phyloP scores from a whole-genome alignment of 1,140 invertebrate genomes.

The Meteorus sp. region DNA sequence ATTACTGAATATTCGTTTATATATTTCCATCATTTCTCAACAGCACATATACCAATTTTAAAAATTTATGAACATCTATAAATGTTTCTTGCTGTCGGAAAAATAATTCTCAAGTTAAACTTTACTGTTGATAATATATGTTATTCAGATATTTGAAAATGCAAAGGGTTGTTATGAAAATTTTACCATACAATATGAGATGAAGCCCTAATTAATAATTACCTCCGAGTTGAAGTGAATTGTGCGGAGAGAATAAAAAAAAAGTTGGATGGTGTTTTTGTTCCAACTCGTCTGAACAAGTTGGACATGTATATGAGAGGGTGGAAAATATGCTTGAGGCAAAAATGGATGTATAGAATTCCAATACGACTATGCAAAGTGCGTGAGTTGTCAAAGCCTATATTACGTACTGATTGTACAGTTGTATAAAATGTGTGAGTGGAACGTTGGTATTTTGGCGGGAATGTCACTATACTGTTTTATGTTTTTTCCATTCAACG shows the following conservation, averaged over 20 bases:
- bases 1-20: too few species aligned
- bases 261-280: background rate
- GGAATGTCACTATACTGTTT: too few species aligned
- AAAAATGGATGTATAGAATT: background rate
- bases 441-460: constrained; percentile 50
- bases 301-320: too few species aligned
- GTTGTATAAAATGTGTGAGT: constrained; percentile 42
- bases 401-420: background rate
- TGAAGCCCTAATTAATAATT: background rate
- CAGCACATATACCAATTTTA: too few species aligned
- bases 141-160: too few species aligned
- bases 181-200: too few species aligned
- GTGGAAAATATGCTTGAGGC: background rate
- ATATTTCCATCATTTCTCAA: too few species aligned
- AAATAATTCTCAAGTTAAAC: too few species aligned
- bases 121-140: too few species aligned
- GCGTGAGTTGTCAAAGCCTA: background rate
- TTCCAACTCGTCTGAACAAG: too few species aligned
- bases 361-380: background rate
- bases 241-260: background rate
- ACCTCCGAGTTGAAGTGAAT: constrained; percentile 16
- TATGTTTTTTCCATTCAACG: constrained; percentile 58
- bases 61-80: too few species aligned
- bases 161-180: too few species aligned
- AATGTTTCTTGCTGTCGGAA: background rate